These are phyloP conservation scores for Neomorphus geoffroyi DNA, from an alignment of 2,797 vertebrate genomes.

Conservation along the genomic window DNA sequence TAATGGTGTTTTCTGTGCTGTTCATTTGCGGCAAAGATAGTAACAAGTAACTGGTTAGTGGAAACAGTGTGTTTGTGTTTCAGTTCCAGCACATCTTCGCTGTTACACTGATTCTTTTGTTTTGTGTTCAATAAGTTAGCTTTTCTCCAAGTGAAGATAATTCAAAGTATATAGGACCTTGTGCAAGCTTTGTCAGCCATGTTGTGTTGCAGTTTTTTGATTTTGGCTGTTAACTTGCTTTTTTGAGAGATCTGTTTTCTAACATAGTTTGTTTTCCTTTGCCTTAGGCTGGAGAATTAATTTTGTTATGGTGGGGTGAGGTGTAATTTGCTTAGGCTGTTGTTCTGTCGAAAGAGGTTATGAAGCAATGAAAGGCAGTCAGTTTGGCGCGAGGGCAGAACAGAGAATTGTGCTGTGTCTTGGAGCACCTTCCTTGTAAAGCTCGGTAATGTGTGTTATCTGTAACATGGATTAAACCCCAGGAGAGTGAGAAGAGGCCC, in stretches of 20 bases:
- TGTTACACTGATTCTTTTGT: background rate
- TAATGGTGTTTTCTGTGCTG: background rate
- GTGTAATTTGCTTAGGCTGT: background rate
- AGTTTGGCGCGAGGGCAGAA: background rate
- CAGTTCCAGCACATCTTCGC: background rate
- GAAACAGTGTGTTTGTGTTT: background rate
- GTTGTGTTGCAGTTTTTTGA: fast-evolving
- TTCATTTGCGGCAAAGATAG: background rate
- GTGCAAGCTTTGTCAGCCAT: background rate
- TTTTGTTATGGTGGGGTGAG: background rate
- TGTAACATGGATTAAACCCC: background rate
- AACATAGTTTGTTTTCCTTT: background rate
- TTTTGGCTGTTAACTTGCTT: background rate
- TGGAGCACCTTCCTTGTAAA: background rate
- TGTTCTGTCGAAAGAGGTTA: background rate
- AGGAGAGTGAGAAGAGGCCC: background rate
- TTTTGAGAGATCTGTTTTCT: background rate
- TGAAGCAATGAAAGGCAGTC: background rate
- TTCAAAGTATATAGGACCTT: background rate
- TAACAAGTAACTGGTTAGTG: background rate
- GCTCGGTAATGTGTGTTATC: background rate
- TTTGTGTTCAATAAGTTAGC: background rate
- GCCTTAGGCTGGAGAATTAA: slow-evolving; percentile 11
- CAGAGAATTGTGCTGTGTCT: background rate
- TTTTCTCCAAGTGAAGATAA: background rate